Conservation (phyloP, 2,113 vertebrate genomes). For the Scortum barcoo region DNA sequence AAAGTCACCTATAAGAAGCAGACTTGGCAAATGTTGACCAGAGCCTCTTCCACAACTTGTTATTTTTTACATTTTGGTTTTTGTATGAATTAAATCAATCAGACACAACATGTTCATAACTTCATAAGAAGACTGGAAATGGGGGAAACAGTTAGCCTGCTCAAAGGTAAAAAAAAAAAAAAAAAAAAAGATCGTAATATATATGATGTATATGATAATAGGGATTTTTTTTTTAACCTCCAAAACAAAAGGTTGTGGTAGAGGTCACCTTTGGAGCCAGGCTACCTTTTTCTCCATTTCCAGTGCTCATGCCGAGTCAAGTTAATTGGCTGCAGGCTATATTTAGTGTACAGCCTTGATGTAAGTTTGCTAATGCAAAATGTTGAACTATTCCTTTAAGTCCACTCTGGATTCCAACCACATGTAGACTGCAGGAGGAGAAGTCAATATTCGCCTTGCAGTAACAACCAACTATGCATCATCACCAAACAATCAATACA, state of each 20-base stretch:
- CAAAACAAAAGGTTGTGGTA: too few relatives aligned
- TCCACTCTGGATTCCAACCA: background rate
- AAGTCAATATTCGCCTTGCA: slow-evolving; percentile 2
- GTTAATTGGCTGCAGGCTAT: background rate
- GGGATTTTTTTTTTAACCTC: background rate
- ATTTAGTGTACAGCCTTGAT: background rate
- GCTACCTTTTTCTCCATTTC: background rate
- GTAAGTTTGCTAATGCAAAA: too few relatives aligned
- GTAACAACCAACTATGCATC: slow-evolving; percentile 38
- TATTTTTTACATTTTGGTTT: too few relatives aligned
- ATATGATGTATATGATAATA: too few relatives aligned
- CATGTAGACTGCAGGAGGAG: background rate
- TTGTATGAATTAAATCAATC: too few relatives aligned
- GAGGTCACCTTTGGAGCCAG: background rate
- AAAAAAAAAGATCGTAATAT: too few relatives aligned
- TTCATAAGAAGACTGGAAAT: background rate
- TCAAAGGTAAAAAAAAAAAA: background rate
- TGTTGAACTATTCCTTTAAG: background rate
- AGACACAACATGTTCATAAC: too few relatives aligned
- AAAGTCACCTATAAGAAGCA: too few relatives aligned
- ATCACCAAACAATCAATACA: slow-evolving; percentile 43
- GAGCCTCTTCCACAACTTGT: too few relatives aligned
- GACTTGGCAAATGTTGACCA: too few relatives aligned
- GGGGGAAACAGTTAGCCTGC: background rate
- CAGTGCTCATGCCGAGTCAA: background rate